These are phyloP conservation scores for Leuciscus idus DNA, from an alignment of 2,113 vertebrate genomes.

Conservation along the genomic window DNA sequence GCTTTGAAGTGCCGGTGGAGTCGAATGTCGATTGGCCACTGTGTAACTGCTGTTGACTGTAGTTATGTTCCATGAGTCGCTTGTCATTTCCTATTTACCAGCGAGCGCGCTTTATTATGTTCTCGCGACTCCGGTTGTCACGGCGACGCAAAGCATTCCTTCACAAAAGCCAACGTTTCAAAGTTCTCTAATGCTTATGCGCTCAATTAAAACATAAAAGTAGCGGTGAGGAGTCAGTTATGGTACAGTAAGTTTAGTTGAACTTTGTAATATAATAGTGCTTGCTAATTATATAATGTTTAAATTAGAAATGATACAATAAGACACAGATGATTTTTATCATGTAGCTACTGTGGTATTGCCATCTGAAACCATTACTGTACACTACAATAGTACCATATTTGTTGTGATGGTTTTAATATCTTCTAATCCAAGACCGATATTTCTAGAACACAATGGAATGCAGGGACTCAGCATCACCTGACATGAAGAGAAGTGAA, in stretches of 20 bases:
- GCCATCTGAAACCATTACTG: not conserved
- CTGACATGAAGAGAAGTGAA: conserved; percentile 17
- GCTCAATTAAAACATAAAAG: not conserved
- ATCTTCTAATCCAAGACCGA: not conserved
- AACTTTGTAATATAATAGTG: not conserved
- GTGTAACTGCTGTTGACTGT: not conserved
- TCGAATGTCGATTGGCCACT: not conserved
- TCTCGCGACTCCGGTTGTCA: conserved; percentile 56
- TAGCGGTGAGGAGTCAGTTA: not conserved
- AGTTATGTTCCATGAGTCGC: conserved; percentile 4
- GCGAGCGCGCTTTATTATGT: conserved; percentile 3
- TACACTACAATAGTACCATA: not conserved
- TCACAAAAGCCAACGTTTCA: conserved; percentile 25
- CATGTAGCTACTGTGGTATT: not conserved
- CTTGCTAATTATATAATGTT: not conserved
- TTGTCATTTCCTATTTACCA: conserved; percentile 32
- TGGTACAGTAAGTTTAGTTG: not conserved
- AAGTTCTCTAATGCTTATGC: not conserved
- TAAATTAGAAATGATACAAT: not conserved
- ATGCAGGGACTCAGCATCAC: not conserved
- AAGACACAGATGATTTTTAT: not conserved
- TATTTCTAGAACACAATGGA: conserved; percentile 38
- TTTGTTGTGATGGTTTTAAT: not conserved
- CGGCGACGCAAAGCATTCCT: conserved; percentile 51
- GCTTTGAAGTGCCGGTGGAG: not conserved